Conservation (phyloP, 2,113 vertebrate species). For the Vireo altiloquus region DNA sequence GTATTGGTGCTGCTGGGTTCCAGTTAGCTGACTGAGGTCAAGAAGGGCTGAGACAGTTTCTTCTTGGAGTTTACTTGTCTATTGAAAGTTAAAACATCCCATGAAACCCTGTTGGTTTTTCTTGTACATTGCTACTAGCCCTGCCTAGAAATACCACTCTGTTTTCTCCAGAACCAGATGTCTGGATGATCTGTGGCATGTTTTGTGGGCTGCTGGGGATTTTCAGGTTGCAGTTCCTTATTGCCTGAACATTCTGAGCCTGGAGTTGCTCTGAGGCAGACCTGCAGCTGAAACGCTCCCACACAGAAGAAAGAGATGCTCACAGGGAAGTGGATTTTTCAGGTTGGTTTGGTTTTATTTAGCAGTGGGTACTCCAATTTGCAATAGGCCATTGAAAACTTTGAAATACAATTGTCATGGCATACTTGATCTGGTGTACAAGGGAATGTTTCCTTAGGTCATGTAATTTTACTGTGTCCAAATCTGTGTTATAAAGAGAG, state of each 20-base stretch:
- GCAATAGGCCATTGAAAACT: not conserved
- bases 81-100: not conserved
- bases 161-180: not conserved
- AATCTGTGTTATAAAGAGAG: not conserved
- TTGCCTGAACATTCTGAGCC: not conserved
- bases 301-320: not conserved
- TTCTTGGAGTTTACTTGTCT: not conserved
- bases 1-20: not conserved
- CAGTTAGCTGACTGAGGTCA: not conserved
- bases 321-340: not conserved
- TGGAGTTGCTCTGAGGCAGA: not conserved
- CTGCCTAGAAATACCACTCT: not conserved
- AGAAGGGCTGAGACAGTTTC: not conserved
- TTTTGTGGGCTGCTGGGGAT: not conserved
- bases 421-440: not conserved
- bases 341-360: not conserved
- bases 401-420: not conserved
- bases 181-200: not conserved
- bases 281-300: not conserved
- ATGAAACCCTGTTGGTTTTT: not conserved
- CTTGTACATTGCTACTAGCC: not conserved
- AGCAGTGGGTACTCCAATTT: not conserved
- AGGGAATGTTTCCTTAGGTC: not conserved
- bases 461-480: not conserved
- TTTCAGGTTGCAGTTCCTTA: not conserved